Conservation (phyloP, 2,888 invertebrate species). For the Cybosia mesomella region DNA sequence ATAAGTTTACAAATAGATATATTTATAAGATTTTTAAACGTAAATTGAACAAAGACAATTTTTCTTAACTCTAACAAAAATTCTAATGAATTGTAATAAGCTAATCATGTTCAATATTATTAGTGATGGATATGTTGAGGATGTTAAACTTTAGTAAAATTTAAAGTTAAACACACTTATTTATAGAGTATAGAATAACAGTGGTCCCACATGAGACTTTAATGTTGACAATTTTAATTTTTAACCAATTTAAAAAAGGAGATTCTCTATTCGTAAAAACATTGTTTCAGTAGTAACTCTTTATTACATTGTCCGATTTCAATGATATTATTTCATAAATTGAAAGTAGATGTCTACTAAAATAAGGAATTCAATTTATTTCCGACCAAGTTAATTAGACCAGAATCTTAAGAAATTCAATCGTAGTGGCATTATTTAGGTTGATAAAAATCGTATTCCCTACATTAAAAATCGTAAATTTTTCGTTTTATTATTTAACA, state of each 20-base stretch:
- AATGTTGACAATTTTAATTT: too few relatives aligned
- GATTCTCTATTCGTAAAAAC: background rate
- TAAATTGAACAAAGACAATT: background rate
- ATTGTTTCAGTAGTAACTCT: background rate
- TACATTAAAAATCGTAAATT: background rate
- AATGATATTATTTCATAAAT: background rate
- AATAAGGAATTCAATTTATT: background rate
- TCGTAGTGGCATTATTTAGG: background rate
- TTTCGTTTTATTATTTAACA: background rate
- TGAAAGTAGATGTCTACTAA: too few relatives aligned
- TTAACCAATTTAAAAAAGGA: too few relatives aligned
- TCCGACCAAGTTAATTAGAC: background rate
- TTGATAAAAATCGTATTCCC: background rate
- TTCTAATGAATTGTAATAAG: background rate
- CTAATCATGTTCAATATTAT: background rate
- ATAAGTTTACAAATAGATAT: slow-evolving; percentile 31
- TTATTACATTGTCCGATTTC: background rate
- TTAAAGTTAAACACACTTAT: background rate
- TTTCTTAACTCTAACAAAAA: too few relatives aligned
- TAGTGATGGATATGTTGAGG: background rate
- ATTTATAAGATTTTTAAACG: slow-evolving; percentile 2
- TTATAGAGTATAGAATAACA: background rate
- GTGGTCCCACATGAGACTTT: too few relatives aligned
- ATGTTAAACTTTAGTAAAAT: background rate
- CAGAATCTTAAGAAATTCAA: background rate